Evolutionary conservation across 2,888 invertebrate species (phyloP).

Genomic region (Eustalomyia histrio): DNA sequence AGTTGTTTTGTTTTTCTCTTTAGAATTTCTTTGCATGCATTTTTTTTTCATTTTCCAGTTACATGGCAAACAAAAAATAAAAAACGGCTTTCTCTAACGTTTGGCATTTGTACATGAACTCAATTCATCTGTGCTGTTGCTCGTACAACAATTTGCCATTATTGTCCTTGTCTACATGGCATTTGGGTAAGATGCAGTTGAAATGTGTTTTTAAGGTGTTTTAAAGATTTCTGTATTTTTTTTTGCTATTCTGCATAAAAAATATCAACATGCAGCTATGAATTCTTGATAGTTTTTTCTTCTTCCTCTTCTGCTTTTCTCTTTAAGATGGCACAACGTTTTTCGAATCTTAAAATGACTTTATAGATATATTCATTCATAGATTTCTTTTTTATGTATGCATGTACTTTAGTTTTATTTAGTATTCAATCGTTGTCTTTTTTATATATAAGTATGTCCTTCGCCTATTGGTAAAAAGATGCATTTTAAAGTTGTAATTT

Average conservation of each 20-base stretch:
- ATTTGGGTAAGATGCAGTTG: constrained; percentile 60
- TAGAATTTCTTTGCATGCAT: not conserved
- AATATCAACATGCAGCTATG: constrained; percentile 46
- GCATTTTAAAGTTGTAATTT: constrained; percentile 36
- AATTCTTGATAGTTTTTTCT: constrained; percentile 54
- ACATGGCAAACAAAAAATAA: not conserved
- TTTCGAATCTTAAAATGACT: constrained; percentile 52
- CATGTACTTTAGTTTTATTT: constrained; percentile 32
- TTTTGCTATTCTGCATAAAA: constrained; percentile 41
- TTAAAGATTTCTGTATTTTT: constrained; percentile 15
- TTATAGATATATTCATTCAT: constrained; percentile 51
- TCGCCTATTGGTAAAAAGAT: not conserved
- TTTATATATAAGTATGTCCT: not conserved
- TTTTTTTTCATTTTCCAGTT: constrained; percentile 14
- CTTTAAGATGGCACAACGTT: constrained; percentile 48
- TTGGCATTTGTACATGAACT: constrained; percentile 58
- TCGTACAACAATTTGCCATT: constrained; percentile 63
- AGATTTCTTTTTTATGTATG: constrained; percentile 22
- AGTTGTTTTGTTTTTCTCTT: constrained; percentile 18
- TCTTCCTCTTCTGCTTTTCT: not conserved
- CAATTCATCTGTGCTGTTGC: constrained; percentile 19
- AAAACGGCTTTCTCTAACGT: constrained; percentile 17
- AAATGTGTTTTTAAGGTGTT: constrained; percentile 64
- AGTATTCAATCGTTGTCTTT: constrained; percentile 29
- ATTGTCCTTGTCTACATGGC: constrained; percentile 65